A percentile compares a stretch with the other conserved stretches of the same genome.
Conservation (phyloP, 53 echinoderm and acorn worm genomes). For the Apostichopus leukothele region DNA sequence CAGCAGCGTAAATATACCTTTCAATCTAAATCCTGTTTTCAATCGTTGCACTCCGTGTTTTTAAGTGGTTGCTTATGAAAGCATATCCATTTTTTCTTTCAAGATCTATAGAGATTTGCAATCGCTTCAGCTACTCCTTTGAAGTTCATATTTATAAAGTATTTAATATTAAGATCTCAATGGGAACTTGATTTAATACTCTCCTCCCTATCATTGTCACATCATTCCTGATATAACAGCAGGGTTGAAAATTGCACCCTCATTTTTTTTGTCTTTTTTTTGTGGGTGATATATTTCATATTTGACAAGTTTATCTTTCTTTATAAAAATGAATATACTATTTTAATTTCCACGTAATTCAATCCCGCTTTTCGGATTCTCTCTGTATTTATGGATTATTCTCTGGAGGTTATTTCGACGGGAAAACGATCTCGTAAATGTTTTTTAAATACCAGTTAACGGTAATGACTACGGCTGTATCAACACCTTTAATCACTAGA, state of each 20-base stretch:
- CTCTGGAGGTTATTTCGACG: slow-evolving; percentile 28
- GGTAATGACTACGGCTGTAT: slow-evolving; percentile 46
- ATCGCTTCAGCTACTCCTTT: not conserved
- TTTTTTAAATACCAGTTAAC: slow-evolving; percentile 41
- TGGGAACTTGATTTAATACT: not conserved
- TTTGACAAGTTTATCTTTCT: slow-evolving; percentile 9
- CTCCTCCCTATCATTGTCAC: not conserved
- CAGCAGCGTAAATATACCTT: no score
- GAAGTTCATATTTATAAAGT: not conserved
- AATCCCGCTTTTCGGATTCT: not conserved
- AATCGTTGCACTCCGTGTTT: not conserved
- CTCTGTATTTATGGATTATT: not conserved
- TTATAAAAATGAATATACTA: not conserved
- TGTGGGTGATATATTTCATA: not conserved
- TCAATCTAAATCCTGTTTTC: not conserved
- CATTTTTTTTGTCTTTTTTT: not conserved
- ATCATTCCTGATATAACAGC: not conserved
- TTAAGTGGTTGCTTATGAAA: not conserved
- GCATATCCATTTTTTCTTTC: not conserved
- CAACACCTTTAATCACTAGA: slow-evolving; percentile 9
- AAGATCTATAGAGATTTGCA: not conserved
- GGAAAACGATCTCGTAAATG: slow-evolving; percentile 41
- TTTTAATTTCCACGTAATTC: not conserved
- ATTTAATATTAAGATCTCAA: not conserved
- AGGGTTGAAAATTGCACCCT: not conserved